These are phyloP conservation scores for Laothoe populi DNA, from an alignment of 2,888 invertebrate genomes.

Conservation along the genomic window DNA sequence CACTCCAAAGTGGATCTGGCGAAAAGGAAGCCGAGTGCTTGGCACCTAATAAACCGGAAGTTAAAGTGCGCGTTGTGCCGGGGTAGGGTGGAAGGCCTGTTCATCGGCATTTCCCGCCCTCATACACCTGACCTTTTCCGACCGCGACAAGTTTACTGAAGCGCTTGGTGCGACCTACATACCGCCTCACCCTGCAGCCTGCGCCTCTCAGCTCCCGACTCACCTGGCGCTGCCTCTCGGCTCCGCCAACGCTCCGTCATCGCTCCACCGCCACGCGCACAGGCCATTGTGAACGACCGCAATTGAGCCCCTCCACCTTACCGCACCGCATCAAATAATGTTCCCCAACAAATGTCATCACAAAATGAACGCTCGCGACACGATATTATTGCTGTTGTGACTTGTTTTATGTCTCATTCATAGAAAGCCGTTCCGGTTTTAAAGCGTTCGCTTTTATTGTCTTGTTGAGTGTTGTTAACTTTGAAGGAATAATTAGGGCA, in stretches of 20 bases:
- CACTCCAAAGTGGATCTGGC: slow-evolving; percentile 44
- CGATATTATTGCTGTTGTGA: slow-evolving; percentile 70
- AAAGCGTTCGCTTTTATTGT: slow-evolving; percentile 56
- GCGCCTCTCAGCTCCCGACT: slow-evolving; percentile 44
- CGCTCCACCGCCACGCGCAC: slow-evolving; percentile 40
- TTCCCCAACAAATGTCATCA: slow-evolving; percentile 66
- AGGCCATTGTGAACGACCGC: slow-evolving; percentile 66
- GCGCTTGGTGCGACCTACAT: slow-evolving; percentile 80
- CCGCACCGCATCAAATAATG: slow-evolving; percentile 67
- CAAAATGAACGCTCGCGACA: slow-evolving; percentile 60
- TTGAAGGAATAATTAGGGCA: slow-evolving; percentile 54
- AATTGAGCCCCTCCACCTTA: slow-evolving; percentile 67
- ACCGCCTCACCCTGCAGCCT: slow-evolving; percentile 59
- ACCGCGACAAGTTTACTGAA: slow-evolving; percentile 80
- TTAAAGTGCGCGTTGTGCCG: slow-evolving; percentile 59
- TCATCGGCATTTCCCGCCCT: slow-evolving; percentile 79
- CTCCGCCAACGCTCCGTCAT: slow-evolving; percentile 39
- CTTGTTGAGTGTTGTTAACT: slow-evolving; percentile 57
- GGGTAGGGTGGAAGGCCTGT: slow-evolving; percentile 61
- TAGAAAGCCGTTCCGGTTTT: slow-evolving; percentile 58
- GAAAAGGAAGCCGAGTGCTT: slow-evolving; percentile 63
- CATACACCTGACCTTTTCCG: slow-evolving; percentile 83
- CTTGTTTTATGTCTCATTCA: slow-evolving; percentile 60
- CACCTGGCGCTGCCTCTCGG: slow-evolving; percentile 36
- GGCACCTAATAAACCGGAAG: slow-evolving; percentile 76